Evolutionary conservation across 2,113 vertebrate genomes (phyloP).

Genomic region (Rhinichthys klamathensis): DNA sequence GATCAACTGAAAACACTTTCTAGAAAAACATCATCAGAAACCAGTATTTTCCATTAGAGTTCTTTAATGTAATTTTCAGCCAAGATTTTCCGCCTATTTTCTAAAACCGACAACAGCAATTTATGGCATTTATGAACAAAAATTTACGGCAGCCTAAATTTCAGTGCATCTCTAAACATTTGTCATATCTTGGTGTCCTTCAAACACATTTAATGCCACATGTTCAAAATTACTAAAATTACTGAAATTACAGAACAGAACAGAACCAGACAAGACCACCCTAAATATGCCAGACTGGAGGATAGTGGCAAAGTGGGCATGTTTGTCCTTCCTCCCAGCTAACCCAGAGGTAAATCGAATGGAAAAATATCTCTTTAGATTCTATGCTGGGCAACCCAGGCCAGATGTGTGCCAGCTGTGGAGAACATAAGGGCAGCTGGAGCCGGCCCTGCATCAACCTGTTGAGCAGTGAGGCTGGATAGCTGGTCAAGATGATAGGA

Average conservation of each 20-base stretch:
- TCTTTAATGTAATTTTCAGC: neutral
- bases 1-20: neutral
- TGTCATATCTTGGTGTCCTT: neutral
- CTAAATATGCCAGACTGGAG: conserved; percentile 7
- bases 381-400: conserved; percentile 72
- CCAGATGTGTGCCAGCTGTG: conserved; percentile 85
- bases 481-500: conserved; percentile 23
- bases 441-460: conserved; percentile 81
- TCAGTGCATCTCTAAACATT: neutral
- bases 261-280: neutral
- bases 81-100: neutral
- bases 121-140: neutral
- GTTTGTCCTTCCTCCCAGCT: conserved; percentile 18
- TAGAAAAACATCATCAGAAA: neutral
- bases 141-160: neutral
- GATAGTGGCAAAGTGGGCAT: neutral
- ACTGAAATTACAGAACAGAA: too few species aligned
- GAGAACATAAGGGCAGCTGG: conserved; percentile 82
- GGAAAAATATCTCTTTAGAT: conserved; percentile 68
- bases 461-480: conserved; percentile 78
- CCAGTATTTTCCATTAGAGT: neutral
- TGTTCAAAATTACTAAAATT: neutral
- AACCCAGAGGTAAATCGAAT: neutral
- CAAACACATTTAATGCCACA: conserved; percentile 11
- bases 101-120: neutral